A percentile compares a stretch with the other conserved stretches of the same genome.
Evolutionary conservation across 2,113 vertebrate genomes (phyloP).

Genomic region (Pteronura brasiliensis): DNA sequence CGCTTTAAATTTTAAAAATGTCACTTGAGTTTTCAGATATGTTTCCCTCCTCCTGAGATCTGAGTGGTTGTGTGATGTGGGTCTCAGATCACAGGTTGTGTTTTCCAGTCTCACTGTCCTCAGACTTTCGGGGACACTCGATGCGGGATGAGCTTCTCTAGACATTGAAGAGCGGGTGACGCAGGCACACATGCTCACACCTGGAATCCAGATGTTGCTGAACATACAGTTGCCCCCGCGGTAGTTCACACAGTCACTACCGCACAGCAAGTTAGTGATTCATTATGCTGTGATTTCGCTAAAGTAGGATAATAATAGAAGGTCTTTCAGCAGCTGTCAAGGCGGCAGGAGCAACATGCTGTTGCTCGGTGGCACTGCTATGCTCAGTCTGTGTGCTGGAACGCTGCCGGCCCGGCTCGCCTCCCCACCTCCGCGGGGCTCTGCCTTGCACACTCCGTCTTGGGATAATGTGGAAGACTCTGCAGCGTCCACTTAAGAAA

Average conservation of each 20-base stretch:
- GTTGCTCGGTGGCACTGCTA: slow-evolving; percentile 25
- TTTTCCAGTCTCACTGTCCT: background rate
- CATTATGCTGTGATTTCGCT: slow-evolving; percentile 63
- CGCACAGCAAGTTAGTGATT: slow-evolving; percentile 54
- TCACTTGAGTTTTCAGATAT: background rate
- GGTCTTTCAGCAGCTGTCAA: slow-evolving; percentile 76
- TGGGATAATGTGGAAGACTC: background rate
- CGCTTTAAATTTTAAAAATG: background rate
- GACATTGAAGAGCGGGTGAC: slow-evolving; percentile 45
- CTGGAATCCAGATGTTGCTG: slow-evolving; percentile 75
- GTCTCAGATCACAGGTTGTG: background rate
- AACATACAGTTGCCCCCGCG: background rate
- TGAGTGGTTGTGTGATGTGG: too few relatives aligned
- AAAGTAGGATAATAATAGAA: slow-evolving; percentile 74
- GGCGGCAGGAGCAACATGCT: slow-evolving; percentile 60
- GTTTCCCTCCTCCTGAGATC: too few relatives aligned
- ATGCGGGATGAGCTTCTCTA: background rate
- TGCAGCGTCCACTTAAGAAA: background rate
- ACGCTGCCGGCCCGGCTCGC: slow-evolving; percentile 37
- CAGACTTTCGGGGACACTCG: rapidly evolving
- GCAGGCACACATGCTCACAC: slow-evolving; percentile 39
- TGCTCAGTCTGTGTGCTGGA: slow-evolving; percentile 40
- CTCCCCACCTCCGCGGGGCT: background rate
- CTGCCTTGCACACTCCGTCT: background rate
- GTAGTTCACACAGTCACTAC: slow-evolving; percentile 48